A percentile compares a stretch with the other conserved stretches of the same genome.
These are phyloP conservation scores for Phrynocephalus versicolor DNA, from an alignment of 2,113 vertebrate species.

Conservation along the genomic window DNA sequence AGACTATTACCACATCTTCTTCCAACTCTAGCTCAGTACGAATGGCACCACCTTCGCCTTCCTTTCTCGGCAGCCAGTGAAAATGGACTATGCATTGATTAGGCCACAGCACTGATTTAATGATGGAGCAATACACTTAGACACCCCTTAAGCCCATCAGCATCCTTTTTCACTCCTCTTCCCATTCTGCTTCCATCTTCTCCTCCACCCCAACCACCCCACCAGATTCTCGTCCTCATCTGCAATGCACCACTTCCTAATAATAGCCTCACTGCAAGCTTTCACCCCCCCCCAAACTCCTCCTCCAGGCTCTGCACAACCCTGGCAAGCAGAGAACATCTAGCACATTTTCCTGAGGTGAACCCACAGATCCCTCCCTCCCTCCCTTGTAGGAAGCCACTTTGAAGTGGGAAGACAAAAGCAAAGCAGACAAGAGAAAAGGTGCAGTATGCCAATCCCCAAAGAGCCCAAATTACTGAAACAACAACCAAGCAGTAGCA, in stretches of 20 bases:
- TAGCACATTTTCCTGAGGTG: background rate
- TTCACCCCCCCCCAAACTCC: constrained; percentile 19
- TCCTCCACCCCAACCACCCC: background rate
- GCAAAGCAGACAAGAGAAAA: background rate
- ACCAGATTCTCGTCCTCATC: constrained; percentile 42
- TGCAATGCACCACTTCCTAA: constrained; percentile 80
- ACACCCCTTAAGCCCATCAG: too few relatives aligned
- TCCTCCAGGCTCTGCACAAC: background rate
- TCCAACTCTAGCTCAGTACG: background rate
- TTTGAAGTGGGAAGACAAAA: background rate
- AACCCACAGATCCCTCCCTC: background rate
- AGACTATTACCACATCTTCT: too few relatives aligned
- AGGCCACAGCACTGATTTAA: background rate
- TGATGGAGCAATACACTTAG: too few relatives aligned
- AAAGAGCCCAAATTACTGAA: background rate
- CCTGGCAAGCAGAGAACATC: background rate
- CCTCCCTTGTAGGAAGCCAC: background rate
- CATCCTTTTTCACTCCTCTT: background rate
- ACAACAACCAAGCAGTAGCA: background rate
- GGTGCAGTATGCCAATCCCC: background rate
- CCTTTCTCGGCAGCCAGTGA: background rate
- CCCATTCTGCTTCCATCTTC: background rate
- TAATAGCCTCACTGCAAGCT: constrained; percentile 72
- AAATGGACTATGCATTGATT: background rate
- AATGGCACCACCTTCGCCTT: background rate